Percentiles rank a stretch among this genome's conserved stretches.
Conservation (phyloP, 2,888 invertebrate species). For the Dolichomitus sp. region DNA sequence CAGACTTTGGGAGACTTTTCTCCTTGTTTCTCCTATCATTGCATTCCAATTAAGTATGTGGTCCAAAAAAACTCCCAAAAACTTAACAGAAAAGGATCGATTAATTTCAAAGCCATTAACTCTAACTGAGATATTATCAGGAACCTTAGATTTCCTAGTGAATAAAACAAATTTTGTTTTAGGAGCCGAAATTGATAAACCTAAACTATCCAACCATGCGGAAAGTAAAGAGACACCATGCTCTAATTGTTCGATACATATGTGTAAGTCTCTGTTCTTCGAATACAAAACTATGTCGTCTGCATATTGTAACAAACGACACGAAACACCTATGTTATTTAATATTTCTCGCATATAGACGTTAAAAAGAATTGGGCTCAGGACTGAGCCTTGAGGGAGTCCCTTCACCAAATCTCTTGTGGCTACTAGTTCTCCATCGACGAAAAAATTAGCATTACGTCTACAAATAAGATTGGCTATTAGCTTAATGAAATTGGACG, state of each 20-base stretch:
- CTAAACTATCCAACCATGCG: neutral
- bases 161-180: constrained; percentile 27
- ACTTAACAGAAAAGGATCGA: neutral
- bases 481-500: neutral
- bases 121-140: neutral
- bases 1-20: neutral
- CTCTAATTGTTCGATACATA: neutral
- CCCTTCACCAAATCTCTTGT: neutral
- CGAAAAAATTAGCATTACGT: constrained; percentile 14
- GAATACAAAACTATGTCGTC: constrained; percentile 6
- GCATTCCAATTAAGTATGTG: constrained; percentile 31
- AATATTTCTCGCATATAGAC: constrained; percentile 5
- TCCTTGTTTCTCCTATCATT: constrained; percentile 12
- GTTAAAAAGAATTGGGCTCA: constrained; percentile 11
- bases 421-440: neutral
- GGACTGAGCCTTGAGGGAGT: neutral
- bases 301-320: neutral
- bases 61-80: constrained; percentile 20
- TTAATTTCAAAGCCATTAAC: neutral
- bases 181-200: constrained; percentile 2
- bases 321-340: neutral
- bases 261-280: neutral
- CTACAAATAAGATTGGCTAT: neutral
- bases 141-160: neutral
- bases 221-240: neutral